Conservation (phyloP, 2,113 vertebrate species). For the Procavia capensis region DNA sequence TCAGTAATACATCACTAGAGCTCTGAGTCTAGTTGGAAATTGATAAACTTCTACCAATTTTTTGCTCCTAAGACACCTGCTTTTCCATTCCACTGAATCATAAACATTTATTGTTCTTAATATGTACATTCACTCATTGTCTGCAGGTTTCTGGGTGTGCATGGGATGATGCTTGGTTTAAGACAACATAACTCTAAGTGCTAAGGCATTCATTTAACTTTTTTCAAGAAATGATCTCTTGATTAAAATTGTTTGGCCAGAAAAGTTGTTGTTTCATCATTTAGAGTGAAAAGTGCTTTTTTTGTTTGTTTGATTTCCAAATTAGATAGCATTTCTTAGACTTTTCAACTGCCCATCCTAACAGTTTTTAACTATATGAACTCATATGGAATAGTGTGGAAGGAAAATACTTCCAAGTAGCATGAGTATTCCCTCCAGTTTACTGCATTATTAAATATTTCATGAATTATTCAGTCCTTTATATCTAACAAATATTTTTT, state of each 20-base stretch:
- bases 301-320: constrained; percentile 75
- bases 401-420: constrained; percentile 85
- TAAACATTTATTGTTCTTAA: constrained; percentile 66
- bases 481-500: constrained; percentile 88
- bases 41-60: constrained; percentile 59
- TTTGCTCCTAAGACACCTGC: constrained; percentile 56
- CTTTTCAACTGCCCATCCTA: constrained; percentile 55
- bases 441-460: constrained; percentile 94
- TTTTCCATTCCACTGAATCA: constrained; percentile 17
- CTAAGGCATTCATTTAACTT: constrained; percentile 34
- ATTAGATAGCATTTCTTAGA: constrained; percentile 71
- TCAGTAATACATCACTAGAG: constrained; percentile 53
- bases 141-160: neutral
- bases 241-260: constrained; percentile 66
- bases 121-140: constrained; percentile 8
- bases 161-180: neutral
- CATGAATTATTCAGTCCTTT: constrained; percentile 92
- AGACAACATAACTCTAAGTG: constrained; percentile 56
- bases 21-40: constrained; percentile 65
- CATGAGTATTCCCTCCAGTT: constrained; percentile 85
- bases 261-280: constrained; percentile 60
- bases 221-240: constrained; percentile 49
- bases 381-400: constrained; percentile 78
- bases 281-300: constrained; percentile 52
- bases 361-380: constrained; percentile 66